These are phyloP conservation scores for Pyrochroa serraticornis DNA, from an alignment of 2,888 invertebrate genomes.

Conservation along the genomic window DNA sequence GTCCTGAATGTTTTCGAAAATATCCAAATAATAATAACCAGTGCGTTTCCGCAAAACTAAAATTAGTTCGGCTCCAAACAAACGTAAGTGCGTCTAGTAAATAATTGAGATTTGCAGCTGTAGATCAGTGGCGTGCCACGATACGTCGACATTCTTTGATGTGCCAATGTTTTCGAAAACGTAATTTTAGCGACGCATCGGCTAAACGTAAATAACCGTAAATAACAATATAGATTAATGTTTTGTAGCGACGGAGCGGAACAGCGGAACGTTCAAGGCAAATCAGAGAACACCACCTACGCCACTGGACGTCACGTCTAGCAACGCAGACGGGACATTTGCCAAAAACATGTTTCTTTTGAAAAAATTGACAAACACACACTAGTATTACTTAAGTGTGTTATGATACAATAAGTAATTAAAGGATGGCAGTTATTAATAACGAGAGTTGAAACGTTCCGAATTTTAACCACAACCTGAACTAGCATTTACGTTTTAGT, in stretches of 20 bases:
- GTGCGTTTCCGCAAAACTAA: slow-evolving; percentile 8
- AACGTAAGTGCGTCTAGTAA: slow-evolving; percentile 10
- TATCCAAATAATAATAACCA: background rate
- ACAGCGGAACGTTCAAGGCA: slow-evolving; percentile 16
- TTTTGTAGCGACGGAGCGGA: background rate
- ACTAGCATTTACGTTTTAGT: too few species aligned
- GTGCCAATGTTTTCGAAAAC: slow-evolving; percentile 9
- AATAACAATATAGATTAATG: slow-evolving; percentile 18
- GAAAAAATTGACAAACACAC: background rate
- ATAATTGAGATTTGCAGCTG: slow-evolving; percentile 19
- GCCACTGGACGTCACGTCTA: slow-evolving; percentile 14
- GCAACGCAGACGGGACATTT: background rate
- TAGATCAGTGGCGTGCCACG: background rate
- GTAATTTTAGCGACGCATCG: background rate
- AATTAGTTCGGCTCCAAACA: background rate
- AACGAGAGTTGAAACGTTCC: too few species aligned
- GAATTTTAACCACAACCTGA: too few species aligned
- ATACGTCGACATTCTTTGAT: background rate
- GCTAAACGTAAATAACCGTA: slow-evolving; percentile 5
- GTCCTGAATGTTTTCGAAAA: too few species aligned
- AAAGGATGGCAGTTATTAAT: too few species aligned
- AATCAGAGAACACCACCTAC: slow-evolving; percentile 7
- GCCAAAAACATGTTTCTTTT: slow-evolving; percentile 7
- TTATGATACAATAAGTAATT: too few species aligned
- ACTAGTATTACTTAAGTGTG: background rate